Evolutionary conservation across 2,888 invertebrate species (phyloP), one percentile per base, ranked within the genome.

Genomic region (Lepidonotus clava): DNA sequence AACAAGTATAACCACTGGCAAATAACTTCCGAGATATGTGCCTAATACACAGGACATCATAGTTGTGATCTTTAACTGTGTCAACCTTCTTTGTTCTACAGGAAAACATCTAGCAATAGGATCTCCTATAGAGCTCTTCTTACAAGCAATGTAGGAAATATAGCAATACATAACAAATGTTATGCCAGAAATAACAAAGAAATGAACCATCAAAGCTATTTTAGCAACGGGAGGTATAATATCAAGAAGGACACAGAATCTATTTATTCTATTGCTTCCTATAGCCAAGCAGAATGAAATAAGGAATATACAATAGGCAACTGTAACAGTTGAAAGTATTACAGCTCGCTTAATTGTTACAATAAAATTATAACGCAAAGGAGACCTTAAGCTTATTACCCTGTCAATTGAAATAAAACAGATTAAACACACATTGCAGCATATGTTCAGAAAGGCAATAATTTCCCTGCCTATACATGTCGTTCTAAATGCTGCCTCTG

Each of bases 121-220:
- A 24, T 61, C 24, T 5, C 61, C 28, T 24, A 28, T 2, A 24
- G 28, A 61, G 28, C 24, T 61, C 24, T 28, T 61, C 24, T 24
- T 61, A 14, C 61, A 61, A 24, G 28, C 24, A n/a, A 61, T 32
- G 28, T 28, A 8, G 14, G 28, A 18, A 1, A 61, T 61, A 32
- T 61, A 61, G 24, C 61, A 61, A 32, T 61, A 61, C 61, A 61
- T 61, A 2, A 61, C 28, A 61, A 61, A 61, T 61, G 61, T 61
- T 2, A 61, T 24, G 28, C 28, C 24, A 61, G 61, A 61, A 28
- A 61, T 24, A 28, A 61, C 28, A 32, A 61, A 28, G 61, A 61
- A 61, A 28, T 61, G 61, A 28, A 61, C 5, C 28, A 61, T n/a
- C 1, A 61, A 5, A 61, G 14, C 28, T 4, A 11, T 11, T 14